Evolutionary conservation across 2,888 invertebrate genomes (phyloP), one percentile per base, ranked within the genome.

Genomic region (Andrena flavipes): DNA sequence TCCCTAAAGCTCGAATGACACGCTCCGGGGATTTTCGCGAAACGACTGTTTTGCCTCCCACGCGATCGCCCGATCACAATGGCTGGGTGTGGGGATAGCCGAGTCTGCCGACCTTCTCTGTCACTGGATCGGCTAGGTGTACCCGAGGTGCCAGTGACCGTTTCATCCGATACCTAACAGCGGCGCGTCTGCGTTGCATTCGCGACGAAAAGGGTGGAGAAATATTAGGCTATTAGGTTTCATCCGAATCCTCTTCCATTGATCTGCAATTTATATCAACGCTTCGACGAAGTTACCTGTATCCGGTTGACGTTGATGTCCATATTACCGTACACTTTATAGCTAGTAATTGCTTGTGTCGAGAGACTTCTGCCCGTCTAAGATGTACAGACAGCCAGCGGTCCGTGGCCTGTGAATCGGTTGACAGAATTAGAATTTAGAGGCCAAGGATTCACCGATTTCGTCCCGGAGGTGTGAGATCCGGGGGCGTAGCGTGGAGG

Each of bases 1-100:
- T 89, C 84, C 88, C 91, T 88, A 90, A 91, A 92, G 90, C 90
- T 90, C 89, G 89, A 90, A 91, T 92, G 91, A 92, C 92, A 91
- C 88, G 88, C 89, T 88, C 84, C 84, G 86, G 85, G 88, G 90
- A 92, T 92, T 90, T 91, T 90, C 90, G 86, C 88, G 87, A 80
- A 89, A 89, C 85, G 90, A 85, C 84, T 87, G 73, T 82, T 84
- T 82, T 71, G 84, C 76, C 59, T 84, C 76, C 72, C 71, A 30
- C 76, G 33, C 63, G 74, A 75, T 72, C 72, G 63, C 54, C 33
- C 62, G 51, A 20, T 73, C 74, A 42, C 16, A 20, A 8, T 60
- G 65, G 26, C 16, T 67, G 73, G 13, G 23, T 20, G 48, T n/a
- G n/a, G 26, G 30, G n/a, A 33, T n/a, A 42, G 20, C 29, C 10